Base-by-base conservation (phyloP, 1,140 invertebrate species). In the Lordiphosa stackelbergi region DNA sequence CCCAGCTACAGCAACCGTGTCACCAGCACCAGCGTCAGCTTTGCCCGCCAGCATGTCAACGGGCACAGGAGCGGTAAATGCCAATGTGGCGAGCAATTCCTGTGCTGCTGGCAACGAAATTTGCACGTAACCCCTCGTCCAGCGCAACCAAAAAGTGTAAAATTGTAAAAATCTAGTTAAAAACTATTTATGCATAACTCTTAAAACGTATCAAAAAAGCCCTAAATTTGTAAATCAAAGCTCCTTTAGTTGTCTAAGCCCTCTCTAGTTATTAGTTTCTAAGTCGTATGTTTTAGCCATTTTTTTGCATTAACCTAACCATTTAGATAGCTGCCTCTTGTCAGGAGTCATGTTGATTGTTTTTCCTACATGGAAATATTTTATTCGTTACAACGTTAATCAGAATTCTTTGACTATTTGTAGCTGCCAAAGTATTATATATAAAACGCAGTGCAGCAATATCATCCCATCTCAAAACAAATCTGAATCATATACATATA, bases 371-470 rank as follows among this genome's bases (percentile, higher is more conserved):
- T 31, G 28, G 2, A 31, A 37, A 12, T 52, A 16, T 41, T 69
- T 68, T 45, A 41, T 54, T 55, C 56, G 46, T 53, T 77, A 47
- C 57, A 55, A 63, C 45, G 19, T 51, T 60, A 49, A 45, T 64
- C 47, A 57, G 47, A 55, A 62, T 51, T 35, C 5, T 47, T 63
- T 59, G 53, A 38, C 35, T 47, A 68, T 64, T 56, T 60, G 48
- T 56, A 42, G 71, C 72, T 75, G 63, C 56, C 66, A 65, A 81
- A 81, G 75, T 81, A 81, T 81, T 81, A 81, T 71, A 70, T 51
- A 57, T 70, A 70, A 69, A 28, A 53, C 24, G 60, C 55, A 70
- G 61, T 34, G 16, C 12, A 42, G 53, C 38, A 38, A 43, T 43
- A 49, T 49, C 51, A 63, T 55, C 16, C 48, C 53, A 74, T 78